A percentile compares a stretch with the other conserved stretches of the same genome.
Conservation (phyloP, 2,113 vertebrate species). For the Sula dactylatra region DNA sequence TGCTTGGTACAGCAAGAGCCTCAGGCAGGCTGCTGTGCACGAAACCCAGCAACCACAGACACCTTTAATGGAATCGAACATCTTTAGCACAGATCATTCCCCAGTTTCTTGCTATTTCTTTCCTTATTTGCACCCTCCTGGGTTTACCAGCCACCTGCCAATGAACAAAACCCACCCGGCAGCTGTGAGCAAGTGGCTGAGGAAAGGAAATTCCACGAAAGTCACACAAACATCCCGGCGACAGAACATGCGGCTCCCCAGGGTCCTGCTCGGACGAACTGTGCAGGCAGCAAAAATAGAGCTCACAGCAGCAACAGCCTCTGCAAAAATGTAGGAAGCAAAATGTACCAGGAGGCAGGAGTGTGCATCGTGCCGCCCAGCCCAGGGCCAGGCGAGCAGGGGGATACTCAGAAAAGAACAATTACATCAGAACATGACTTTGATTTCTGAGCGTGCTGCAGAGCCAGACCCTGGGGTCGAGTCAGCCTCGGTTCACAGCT, state of each 20-base stretch:
- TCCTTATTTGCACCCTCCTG: background rate
- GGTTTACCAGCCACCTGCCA: background rate
- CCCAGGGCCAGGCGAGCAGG: background rate
- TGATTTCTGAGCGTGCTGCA: background rate
- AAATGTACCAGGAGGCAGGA: constrained; percentile 24
- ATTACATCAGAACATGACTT: background rate
- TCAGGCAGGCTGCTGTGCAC: background rate
- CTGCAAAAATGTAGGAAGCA: constrained; percentile 9
- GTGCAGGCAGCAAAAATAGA: constrained; percentile 7
- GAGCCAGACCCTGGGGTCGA: background rate
- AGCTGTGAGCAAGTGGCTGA: background rate
- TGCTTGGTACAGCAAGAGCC: background rate
- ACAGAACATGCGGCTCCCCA: constrained; percentile 4
- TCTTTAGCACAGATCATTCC: background rate
- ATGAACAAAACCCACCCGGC: background rate
- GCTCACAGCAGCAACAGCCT: background rate
- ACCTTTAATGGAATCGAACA: background rate
- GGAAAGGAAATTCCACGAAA: constrained; percentile 23
- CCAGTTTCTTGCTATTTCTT: background rate
- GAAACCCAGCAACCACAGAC: background rate
- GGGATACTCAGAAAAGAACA: background rate
- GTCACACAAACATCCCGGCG: background rate
- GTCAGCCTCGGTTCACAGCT: background rate
- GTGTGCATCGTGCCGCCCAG: background rate
- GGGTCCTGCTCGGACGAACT: constrained; percentile 15